Base-by-base conservation (phyloP, 2,888 invertebrate genomes). In the Nomada fucata region DNA sequence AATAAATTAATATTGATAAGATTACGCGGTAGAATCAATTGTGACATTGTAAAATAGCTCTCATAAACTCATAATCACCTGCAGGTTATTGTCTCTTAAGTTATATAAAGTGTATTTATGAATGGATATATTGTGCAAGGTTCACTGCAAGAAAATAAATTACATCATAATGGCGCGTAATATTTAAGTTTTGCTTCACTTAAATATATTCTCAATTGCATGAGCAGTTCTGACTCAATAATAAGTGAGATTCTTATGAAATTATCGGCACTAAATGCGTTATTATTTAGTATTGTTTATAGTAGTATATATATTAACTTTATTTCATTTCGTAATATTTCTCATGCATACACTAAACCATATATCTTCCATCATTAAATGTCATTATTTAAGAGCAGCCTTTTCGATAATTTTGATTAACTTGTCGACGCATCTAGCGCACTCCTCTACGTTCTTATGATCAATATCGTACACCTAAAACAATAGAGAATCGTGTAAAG, bases 391-490 rank as follows among this genome's bases (percentile, higher is more conserved):
- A 11, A 61, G 52, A 29, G 26, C 61, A 52, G 53, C 63, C 57
- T 79, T 80, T 15, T 88, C 84, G n/a, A 86, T 85, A 7, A 86
- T 77, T 60, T 88, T 80, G 2, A 88, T 47, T 20, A 89, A 63
- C 50, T 85, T 89, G 18, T 89, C 78, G 4, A 88, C 63, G n/a
- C 75, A 83, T 20, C 70, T 88, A 2, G 70, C 55, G 44, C 84
- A 88, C 7, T 88, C 64, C 5, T 74, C 52, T 55, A 79, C 80
- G 29, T 83, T 80, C 57, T 88, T 86, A 0, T 73, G 84, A 81
- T 91, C 91, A 36, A 91, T 84, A 47, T 89, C 81, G 68, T 84
- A 79, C 11, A 90, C 78, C 91, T 91, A 29, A 50, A 0, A 42
- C 13, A 64, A 52, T 1, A 4, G 20, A 52, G 29, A 53, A 20